These are phyloP conservation scores for Drosophila nigrodunni DNA, from an alignment of 1,140 invertebrate genomes.

Conservation along the genomic window DNA sequence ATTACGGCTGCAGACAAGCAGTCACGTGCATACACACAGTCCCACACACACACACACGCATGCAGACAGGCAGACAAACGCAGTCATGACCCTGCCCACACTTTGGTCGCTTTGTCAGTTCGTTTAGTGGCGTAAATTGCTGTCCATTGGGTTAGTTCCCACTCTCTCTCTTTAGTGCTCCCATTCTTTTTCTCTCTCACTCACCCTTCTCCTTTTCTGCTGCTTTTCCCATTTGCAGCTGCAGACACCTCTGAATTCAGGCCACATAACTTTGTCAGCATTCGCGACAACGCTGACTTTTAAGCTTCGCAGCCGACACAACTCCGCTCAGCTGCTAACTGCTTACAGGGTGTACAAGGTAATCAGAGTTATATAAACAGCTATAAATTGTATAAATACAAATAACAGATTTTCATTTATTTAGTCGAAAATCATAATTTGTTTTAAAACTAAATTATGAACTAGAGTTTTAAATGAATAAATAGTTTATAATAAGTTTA, in stretches of 20 bases:
- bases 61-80: background rate
- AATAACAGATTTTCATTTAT: no score
- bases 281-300: constrained; percentile 72
- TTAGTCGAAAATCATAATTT: no score
- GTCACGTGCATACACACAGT: constrained; percentile 19
- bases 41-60: background rate
- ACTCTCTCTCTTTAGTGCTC: background rate
- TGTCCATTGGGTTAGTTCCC: constrained; percentile 71
- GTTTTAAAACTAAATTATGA: no score
- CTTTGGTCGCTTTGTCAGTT: constrained; percentile 67
- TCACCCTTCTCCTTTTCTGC: constrained; percentile 1
- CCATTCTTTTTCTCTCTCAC: background rate
- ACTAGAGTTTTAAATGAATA: no score
- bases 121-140: constrained; percentile 79
- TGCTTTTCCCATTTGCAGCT: constrained; percentile 9
- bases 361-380: background rate
- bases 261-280: constrained; percentile 69
- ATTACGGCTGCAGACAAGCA: constrained; percentile 70
- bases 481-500: no score
- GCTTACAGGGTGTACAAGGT: background rate
- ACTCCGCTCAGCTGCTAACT: constrained; percentile 9
- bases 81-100: constrained; percentile 14
- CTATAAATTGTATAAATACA: no score
- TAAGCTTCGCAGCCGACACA: constrained; percentile 44
- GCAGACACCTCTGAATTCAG: constrained; percentile 7